Percentiles rank a stretch among this genome's conserved stretches.
phyloP scores from a whole-genome alignment of 2,888 invertebrate genomes.

The Orthosia incerta region DNA sequence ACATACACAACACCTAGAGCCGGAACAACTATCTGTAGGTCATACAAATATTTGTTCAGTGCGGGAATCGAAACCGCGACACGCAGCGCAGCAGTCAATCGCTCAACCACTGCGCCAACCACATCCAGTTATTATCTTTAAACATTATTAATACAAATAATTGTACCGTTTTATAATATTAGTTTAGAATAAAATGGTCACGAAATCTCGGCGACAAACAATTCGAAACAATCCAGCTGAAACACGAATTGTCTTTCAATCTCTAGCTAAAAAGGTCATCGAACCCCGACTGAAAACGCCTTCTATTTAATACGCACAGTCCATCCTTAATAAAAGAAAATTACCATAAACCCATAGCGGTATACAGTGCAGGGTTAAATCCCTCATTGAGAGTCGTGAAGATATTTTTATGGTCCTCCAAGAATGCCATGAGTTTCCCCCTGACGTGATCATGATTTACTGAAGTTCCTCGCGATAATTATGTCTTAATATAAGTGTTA shows the following conservation, averaged over 20 bases:
- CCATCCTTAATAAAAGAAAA: conserved; percentile 52
- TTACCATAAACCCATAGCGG: conserved; percentile 60
- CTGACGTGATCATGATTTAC: conserved; percentile 85
- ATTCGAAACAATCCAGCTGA: too few relatives aligned
- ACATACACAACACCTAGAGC: too few relatives aligned
- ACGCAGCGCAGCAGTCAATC: too few relatives aligned
- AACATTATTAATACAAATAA: too few relatives aligned
- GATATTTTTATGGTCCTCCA: conserved; percentile 84
- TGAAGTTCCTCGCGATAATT: conserved; percentile 63
- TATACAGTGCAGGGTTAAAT: conserved; percentile 73
- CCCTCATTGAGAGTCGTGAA: conserved; percentile 80
- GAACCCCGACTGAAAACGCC: conserved; percentile 23
- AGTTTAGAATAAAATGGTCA: too few relatives aligned
- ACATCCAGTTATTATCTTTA: too few relatives aligned
- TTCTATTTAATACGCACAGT: conserved; percentile 46
- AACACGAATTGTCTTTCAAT: not conserved
- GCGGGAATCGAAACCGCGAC: too few relatives aligned
- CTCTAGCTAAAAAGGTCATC: conserved; percentile 15
- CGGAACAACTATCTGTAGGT: too few relatives aligned
- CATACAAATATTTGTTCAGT: too few relatives aligned
- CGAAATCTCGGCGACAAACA: too few relatives aligned
- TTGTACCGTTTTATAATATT: too few relatives aligned
- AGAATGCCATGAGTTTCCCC: conserved; percentile 77
- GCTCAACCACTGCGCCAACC: too few relatives aligned
- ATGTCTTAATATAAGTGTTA: conserved; percentile 58